These are phyloP conservation scores for Linnaemya vulpina DNA, from an alignment of 2,888 invertebrate species.

Conservation along the genomic window DNA sequence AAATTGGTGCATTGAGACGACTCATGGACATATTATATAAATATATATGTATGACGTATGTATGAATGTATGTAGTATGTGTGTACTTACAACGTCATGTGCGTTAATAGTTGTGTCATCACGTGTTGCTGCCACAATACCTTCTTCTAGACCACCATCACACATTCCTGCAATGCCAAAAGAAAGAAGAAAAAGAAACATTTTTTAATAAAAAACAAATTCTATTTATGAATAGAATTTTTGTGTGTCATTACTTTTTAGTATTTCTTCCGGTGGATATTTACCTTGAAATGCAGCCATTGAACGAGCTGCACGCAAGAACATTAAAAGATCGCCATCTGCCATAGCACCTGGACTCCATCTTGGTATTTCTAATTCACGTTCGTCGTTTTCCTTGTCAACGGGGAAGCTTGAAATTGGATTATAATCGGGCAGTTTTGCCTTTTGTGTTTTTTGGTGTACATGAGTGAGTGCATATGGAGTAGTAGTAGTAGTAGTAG, in stretches of 20 bases:
- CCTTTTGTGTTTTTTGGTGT: conserved; percentile 77
- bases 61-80: background rate
- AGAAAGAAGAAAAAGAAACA: conserved; percentile 38
- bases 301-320: conserved; percentile 97
- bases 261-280: conserved; percentile 68
- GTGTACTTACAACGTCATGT: conserved; percentile 90
- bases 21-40: background rate
- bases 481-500: conserved; percentile 60
- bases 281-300: conserved; percentile 96
- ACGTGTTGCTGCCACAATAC: conserved; percentile 97
- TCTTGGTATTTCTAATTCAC: conserved; percentile 91
- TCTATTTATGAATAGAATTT: conserved; percentile 35
- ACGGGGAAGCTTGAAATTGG: conserved; percentile 84
- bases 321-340: conserved; percentile 98
- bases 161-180: conserved; percentile 89
- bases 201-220: conserved; percentile 57
- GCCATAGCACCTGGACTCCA: conserved; percentile 97
- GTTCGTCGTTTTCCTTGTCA: conserved; percentile 83
- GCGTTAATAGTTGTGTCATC: conserved; percentile 99
- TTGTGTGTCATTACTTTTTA: conserved; percentile 74
- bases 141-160: conserved; percentile 98
- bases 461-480: conserved; percentile 68
- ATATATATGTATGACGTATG: background rate
- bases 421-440: conserved; percentile 84
- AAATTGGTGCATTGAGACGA: background rate